Base-by-base conservation (phyloP, 2,113 vertebrate genomes). In the Mellivora capensis region DNA sequence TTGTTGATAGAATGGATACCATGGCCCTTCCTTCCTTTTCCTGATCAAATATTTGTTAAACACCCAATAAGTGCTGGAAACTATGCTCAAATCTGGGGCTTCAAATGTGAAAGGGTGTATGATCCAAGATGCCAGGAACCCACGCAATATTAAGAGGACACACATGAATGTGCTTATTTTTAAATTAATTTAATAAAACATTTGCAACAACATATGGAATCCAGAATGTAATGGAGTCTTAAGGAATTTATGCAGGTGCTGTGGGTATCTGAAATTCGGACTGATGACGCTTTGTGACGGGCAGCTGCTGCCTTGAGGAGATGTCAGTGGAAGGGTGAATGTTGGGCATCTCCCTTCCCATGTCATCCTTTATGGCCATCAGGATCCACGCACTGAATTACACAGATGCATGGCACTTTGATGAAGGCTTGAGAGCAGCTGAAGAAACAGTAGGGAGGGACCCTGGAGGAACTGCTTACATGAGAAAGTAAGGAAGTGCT, bases 21-120 rank as follows among this genome's bases (percentile, higher is more conserved):
- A 90, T 57, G 20, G 20, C 1, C 20, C 18, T 86, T 54, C 12
- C 6, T 83, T 77, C n/a, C 13, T 90, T 84, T 80, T 6, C 61
- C 34, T 72, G 27, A 49, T 62, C 52, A 90, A 82, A 87, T 72
- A 93, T 87, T 47, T 84, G 44, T 52, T 83, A 54, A 93, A 14
- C 21, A 37, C 29, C 34, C 79, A 10, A 21, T 21, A 74, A 71
- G 29, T 69, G 10, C 23, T 85, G 6, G 47, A 84, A 90, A 59
- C 3, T 27, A 74, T 4, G n/a, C 31, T 61, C 39, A 69, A 47
- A 84, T 23, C 20, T 81, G 21, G 39, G 47, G 9, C 15, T 88
- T 88, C 47, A 62, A 39, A 44, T 74, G 29, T 42, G 39, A 71
- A 80, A 90, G 23, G 20, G 8, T 25, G 5, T 25, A 61, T 10